Evolutionary conservation across 2,888 invertebrate species (phyloP), one percentile per base, ranked within the genome.

Genomic region (Cephus sareptanus): DNA sequence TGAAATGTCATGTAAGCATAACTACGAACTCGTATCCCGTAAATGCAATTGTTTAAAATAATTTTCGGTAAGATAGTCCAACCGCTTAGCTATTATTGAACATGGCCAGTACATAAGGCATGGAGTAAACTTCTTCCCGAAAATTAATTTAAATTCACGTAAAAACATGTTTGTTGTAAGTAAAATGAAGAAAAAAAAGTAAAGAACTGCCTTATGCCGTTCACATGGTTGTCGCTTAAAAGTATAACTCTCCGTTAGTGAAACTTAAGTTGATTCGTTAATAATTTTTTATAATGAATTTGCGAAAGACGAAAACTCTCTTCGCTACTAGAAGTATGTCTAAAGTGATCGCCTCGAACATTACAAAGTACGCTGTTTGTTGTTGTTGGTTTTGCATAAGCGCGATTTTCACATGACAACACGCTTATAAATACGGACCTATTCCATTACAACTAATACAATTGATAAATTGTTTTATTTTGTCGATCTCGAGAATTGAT

Each of bases 341-440:
- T 56, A 56, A 9, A 56, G 23, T 56, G 56, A 56, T 56, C 56
- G 56, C 56, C 56, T 56, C 56, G 9, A 56, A 56, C 56, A 56
- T 56, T 56, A 56, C 23, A 74, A 35, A 74, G 34, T 74, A 34
- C 37, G 37, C 30, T 35, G 34, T 23, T 71, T 33, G 71, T 30
- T 15, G 23, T 34, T 33, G 34, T 71, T 71, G 71, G 30, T 30
- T 71, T 23, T 71, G 23, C 71, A 34, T 71, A 71, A 33, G 71
- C 23, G 71, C 30, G 34, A 11, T 71, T 31, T 33, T 71, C 9
- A 34, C 34, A 71, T 71, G 31, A 31, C 34, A 71, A 30, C 74
- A 74, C 34, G 74, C 74, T 35, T 77, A 77, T 35, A 69, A 77
- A 75, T 77, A 75, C 69, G 75, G 77, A 77, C 34, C 77, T 69